phyloP scores from a whole-genome alignment of 2,113 vertebrate genomes.

The Rhinichthys klamathensis region DNA sequence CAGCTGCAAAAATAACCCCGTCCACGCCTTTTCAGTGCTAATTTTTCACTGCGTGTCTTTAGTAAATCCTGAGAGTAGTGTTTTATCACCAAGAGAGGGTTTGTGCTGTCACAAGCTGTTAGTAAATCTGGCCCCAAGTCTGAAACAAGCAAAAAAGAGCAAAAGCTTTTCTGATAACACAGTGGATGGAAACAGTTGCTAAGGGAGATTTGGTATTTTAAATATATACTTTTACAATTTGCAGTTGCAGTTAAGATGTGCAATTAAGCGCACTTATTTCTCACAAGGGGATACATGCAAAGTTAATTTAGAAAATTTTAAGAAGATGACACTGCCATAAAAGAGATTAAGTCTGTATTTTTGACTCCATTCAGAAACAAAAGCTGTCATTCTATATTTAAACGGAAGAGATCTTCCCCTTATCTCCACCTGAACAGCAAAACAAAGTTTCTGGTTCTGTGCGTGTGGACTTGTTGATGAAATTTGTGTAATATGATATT shows the following conservation, averaged over 20 bases:
- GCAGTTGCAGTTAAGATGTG: no score
- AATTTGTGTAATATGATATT: conserved; percentile 11
- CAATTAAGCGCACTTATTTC: neutral
- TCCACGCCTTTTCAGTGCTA: no score
- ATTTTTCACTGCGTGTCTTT: no score
- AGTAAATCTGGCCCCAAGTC: neutral
- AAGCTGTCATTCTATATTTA: no score
- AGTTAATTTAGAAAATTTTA: neutral
- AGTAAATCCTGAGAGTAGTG: no score
- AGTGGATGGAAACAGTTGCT: neutral
- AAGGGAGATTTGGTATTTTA: neutral
- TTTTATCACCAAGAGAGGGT: no score
- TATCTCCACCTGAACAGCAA: neutral
- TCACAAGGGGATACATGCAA: neutral
- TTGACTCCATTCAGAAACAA: no score
- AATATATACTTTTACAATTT: neutral
- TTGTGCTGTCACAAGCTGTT: no score
- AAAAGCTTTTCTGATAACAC: neutral
- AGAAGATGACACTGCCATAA: neutral
- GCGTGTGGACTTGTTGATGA: neutral
- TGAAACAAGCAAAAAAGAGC: neutral
- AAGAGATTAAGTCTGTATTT: neutral
- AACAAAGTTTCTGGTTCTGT: neutral
- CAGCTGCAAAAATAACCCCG: no score
- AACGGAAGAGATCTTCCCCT: neutral